phyloP scores from a whole-genome alignment of 2,888 invertebrate genomes.

The Volucella zonaria region DNA sequence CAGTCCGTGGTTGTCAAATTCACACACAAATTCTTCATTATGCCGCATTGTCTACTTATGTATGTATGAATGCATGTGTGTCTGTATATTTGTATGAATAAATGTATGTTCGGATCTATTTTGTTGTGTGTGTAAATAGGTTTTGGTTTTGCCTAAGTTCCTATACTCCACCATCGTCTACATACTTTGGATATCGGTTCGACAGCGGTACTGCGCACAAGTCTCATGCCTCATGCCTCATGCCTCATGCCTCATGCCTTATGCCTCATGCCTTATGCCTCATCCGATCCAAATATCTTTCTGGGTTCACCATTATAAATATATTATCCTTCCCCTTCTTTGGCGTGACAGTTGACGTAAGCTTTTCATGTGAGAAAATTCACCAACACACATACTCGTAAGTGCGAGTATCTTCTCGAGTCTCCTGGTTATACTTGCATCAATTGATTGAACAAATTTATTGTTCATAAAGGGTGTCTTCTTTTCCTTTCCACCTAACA shows the following conservation, averaged over 20 bases:
- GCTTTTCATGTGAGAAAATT: constrained; percentile 14
- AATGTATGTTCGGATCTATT: no score
- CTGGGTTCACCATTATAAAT: constrained; percentile 33
- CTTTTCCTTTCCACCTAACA: constrained; percentile 2
- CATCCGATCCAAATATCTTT: constrained; percentile 11
- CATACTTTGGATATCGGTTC: neutral
- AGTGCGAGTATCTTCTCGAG: neutral
- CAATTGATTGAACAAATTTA: constrained; percentile 33
- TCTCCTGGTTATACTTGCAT: constrained; percentile 28
- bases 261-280: no score
- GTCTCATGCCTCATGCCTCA: neutral
- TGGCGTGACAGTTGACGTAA: constrained; percentile 45
- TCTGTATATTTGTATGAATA: no score
- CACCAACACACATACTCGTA: neutral
- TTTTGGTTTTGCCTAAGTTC: neutral
- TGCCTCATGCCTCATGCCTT: neutral
- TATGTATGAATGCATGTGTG: neutral
- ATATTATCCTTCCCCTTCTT: constrained; percentile 33
- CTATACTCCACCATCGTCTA: neutral
- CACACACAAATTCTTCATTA: constrained; percentile 5
- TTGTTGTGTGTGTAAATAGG: no score
- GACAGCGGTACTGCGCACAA: constrained; percentile 19
- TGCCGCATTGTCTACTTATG: constrained; percentile 17
- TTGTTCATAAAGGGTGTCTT: constrained; percentile 16
- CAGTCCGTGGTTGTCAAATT: constrained; percentile 11